These are phyloP conservation scores for Cydia fagiglandana DNA, from an alignment of 1,140 invertebrate species.

Conservation along the genomic window DNA sequence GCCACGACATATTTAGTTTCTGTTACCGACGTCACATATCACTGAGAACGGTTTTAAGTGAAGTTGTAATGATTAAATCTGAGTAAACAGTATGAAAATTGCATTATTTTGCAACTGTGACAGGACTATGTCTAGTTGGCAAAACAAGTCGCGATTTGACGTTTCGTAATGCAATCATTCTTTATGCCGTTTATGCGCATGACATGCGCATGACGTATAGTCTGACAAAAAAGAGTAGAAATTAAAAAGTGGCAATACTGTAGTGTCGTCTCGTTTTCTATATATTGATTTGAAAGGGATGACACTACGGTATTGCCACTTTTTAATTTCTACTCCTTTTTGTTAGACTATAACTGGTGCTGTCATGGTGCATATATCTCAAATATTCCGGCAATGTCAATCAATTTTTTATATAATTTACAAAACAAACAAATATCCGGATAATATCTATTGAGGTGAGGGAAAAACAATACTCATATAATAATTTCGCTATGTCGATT, in stretches of 20 bases:
- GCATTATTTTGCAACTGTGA: conserved; percentile 73
- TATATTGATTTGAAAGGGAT: no score
- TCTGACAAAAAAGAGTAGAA: no score
- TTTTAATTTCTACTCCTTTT: background rate
- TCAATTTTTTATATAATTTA: no score
- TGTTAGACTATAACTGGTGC: no score
- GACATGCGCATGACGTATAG: background rate
- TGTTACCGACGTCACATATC: conserved; percentile 56
- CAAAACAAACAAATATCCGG: no score
- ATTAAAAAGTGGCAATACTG: no score
- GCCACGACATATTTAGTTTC: conserved; percentile 84
- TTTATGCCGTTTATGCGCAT: background rate
- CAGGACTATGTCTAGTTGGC: conserved; percentile 76
- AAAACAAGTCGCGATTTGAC: conserved; percentile 65
- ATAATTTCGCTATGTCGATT: no score
- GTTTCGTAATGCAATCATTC: conserved; percentile 17
- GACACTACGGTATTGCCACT: no score
- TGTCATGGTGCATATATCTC: no score
- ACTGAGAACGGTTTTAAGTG: conserved; percentile 45
- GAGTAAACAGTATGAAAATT: conserved; percentile 76
- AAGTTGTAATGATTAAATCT: conserved; percentile 49
- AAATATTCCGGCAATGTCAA: background rate
- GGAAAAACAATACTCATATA: no score
- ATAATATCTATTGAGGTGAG: no score
- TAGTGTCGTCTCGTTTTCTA: no score